Evolutionary conservation across 2,888 invertebrate genomes (phyloP), one percentile per base, ranked within the genome.

Genomic region (Nephrotoma appendiculata): DNA sequence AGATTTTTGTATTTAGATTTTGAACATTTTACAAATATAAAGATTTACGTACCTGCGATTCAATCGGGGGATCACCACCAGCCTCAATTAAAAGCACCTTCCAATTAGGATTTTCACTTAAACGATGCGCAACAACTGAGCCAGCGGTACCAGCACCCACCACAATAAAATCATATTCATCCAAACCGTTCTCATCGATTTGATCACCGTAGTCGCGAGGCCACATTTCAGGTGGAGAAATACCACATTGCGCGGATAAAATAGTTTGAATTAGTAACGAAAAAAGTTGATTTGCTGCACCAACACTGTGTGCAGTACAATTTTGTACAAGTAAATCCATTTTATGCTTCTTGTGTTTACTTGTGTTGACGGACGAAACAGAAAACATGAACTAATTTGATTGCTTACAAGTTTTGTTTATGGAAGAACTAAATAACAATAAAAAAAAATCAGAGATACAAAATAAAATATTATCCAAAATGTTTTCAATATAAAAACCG

Each of bases 231-330:
- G 92, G 91, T 0, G 92, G 91, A 0, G 92, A 91, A 11, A 95
- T 88, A 0, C 92, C 91, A 88, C 95, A 95, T 88, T 95, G 94
- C 0, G 94, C 93, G 0, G 92, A 90, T 12, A 95, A 89, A 43
- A 95, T 89, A 0, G 93, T 92, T 88, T 94, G 94, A 43, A 95
- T 89, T 0, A 95, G 90, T 1, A 93, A 92, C 0, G 92, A 89
- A 87, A 95, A 94, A 87, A 94, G 85, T 90, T 89, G 92, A 15
- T 89, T 90, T 3, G 89, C 88, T 2, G 89, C 5, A 0, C 91
- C 91, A 4, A 89, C 87, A 86, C 89, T 90, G 5, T 88, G 88
- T 7, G 88, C 87, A 6, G 88, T 86, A 87, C 90, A 90, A 31
- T 89, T 9, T 31, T 19, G 5, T 31, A 31, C 71, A 12, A 31